Percentiles rank a stretch among this genome's conserved stretches.
Evolutionary conservation across 2,797 vertebrate species (phyloP).

Genomic region (Heterohyrax brucei): DNA sequence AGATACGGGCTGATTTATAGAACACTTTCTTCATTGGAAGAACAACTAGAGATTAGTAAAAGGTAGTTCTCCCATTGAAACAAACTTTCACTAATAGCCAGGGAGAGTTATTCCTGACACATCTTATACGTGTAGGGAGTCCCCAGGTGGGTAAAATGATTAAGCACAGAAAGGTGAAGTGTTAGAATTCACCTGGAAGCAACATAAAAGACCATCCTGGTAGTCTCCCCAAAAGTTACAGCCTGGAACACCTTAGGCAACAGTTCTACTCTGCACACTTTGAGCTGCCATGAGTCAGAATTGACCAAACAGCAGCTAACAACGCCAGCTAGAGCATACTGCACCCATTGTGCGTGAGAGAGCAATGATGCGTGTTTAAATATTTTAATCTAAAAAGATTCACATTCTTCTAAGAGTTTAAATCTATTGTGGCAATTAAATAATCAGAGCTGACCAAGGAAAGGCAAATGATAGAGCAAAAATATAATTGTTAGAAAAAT

Average conservation of each 20-base stretch:
- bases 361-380: background rate
- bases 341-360: background rate
- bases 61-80: background rate
- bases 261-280: background rate
- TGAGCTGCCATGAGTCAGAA: background rate
- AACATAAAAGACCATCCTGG: background rate
- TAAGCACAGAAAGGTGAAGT: background rate
- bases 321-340: background rate
- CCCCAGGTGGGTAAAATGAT: background rate
- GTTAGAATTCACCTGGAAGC: no score
- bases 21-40: background rate
- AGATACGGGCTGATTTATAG: background rate
- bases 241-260: background rate
- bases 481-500: slow-evolving; percentile 33
- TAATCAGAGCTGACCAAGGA: background rate
- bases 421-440: background rate
- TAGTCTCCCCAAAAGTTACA: background rate
- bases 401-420: slow-evolving; percentile 4
- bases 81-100: background rate
- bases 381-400: background rate
- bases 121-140: background rate
- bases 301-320: background rate
- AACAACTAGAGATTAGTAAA: slow-evolving; percentile 14
- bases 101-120: background rate
- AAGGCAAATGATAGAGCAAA: background rate